Percentiles rank a stretch among this genome's conserved stretches.
Evolutionary conservation across 1,140 invertebrate genomes (phyloP).

Genomic region (Drosophila neocordata): DNA sequence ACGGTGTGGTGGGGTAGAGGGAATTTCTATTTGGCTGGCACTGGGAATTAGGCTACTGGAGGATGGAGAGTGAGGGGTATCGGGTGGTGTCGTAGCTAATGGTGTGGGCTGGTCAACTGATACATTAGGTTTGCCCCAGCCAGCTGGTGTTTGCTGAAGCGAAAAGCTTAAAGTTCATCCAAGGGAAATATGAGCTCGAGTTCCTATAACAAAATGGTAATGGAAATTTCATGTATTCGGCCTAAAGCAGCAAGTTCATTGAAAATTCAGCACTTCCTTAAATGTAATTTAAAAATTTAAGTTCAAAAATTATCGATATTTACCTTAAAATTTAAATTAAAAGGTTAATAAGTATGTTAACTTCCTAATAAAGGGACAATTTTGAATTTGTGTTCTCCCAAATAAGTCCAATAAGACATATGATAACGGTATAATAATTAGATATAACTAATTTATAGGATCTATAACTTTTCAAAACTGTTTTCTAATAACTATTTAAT

Average conservation of each 20-base stretch:
- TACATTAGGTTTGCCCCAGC: constrained; percentile 55
- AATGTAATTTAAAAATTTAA: no score
- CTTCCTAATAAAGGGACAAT: no score
- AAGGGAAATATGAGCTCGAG: constrained; percentile 41
- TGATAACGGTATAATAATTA: no score
- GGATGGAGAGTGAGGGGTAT: neutral
- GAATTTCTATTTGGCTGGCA: neutral
- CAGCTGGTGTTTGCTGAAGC: constrained; percentile 49
- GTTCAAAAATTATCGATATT: no score
- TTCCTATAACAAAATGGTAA: constrained; percentile 12
- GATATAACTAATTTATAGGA: no score
- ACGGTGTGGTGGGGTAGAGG: neutral
- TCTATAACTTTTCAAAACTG: no score
- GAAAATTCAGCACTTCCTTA: neutral
- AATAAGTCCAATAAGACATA: no score
- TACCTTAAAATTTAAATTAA: no score
- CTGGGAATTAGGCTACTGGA: neutral
- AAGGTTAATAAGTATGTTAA: no score
- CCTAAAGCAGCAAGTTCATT: neutral
- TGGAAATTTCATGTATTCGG: constrained; percentile 4
- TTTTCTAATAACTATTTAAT: no score
- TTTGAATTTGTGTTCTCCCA: no score
- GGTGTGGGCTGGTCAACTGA: constrained; percentile 55
- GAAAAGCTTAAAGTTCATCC: constrained; percentile 59
- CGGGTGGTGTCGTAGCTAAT: constrained; percentile 57